Evolutionary conservation across 2,113 vertebrate species (phyloP).

Genomic region (Lota lota): DNA sequence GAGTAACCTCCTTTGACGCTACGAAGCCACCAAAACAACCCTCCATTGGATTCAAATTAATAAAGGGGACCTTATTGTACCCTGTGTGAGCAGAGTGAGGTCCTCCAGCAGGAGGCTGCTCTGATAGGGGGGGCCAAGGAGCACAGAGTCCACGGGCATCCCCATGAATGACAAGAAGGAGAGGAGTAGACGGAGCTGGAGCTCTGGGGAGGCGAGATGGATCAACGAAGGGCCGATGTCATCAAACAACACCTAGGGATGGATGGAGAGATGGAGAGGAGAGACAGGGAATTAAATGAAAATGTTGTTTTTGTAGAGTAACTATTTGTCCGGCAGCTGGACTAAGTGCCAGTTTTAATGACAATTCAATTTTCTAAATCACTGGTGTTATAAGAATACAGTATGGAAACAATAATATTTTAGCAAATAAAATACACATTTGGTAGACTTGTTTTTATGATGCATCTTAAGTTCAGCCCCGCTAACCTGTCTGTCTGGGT

Average conservation of each 20-base stretch:
- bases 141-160: constrained; percentile 69
- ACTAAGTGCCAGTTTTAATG: too few relatives aligned
- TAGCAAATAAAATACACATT: too few relatives aligned
- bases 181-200: constrained; percentile 74
- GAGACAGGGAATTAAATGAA: neutral
- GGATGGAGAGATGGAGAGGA: neutral
- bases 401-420: too few relatives aligned
- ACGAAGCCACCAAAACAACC: too few relatives aligned
- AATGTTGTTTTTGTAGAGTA: neutral
- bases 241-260: constrained; percentile 88
- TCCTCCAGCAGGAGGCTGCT: constrained; percentile 82
- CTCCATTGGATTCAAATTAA: too few relatives aligned
- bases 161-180: constrained; percentile 89
- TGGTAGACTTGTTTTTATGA: too few relatives aligned
- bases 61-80: constrained; percentile 23
- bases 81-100: constrained; percentile 74
- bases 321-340: neutral
- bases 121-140: constrained; percentile 60
- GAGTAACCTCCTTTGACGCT: neutral
- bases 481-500: constrained; percentile 91
- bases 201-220: constrained; percentile 70
- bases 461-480: neutral
- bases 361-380: too few relatives aligned
- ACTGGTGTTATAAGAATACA: too few relatives aligned
- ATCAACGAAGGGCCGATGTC: constrained; percentile 90